phyloP scores from a whole-genome alignment of 2,888 invertebrate genomes.

The Trachelus stipa region DNA sequence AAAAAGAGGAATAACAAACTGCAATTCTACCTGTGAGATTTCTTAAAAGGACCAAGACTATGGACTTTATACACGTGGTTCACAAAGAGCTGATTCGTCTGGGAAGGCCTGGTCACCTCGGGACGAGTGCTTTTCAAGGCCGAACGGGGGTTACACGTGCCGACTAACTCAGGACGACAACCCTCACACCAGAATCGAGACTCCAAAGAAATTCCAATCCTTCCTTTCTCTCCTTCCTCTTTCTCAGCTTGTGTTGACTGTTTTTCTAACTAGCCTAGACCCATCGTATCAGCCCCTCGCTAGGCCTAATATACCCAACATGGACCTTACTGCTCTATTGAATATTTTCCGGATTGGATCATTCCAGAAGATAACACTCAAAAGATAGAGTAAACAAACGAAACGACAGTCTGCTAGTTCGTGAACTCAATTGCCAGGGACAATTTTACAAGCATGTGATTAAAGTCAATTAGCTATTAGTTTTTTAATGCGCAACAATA shows the following conservation, averaged over 20 bases:
- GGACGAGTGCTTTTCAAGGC: conserved; percentile 25
- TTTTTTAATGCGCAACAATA: background rate
- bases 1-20: background rate
- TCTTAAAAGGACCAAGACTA: background rate
- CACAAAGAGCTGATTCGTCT: background rate
- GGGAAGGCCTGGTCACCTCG: background rate
- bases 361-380: no score
- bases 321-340: background rate
- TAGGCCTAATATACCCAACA: background rate
- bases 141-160: conserved; percentile 32
- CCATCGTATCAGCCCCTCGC: background rate
- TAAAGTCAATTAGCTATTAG: background rate
- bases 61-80: background rate
- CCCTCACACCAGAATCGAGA: conserved; percentile 23
- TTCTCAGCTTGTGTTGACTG: background rate
- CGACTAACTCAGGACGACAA: conserved; percentile 34
- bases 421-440: background rate
- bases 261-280: background rate
- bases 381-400: background rate
- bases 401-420: background rate
- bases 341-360: background rate
- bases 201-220: conserved; percentile 29
- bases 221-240: conserved; percentile 20
- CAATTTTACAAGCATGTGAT: background rate
- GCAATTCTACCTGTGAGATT: background rate